A percentile compares a stretch with the other conserved stretches of the same genome.
Evolutionary conservation across 2,888 invertebrate species (phyloP).

Genomic region (Scelioninae gen. 2): DNA sequence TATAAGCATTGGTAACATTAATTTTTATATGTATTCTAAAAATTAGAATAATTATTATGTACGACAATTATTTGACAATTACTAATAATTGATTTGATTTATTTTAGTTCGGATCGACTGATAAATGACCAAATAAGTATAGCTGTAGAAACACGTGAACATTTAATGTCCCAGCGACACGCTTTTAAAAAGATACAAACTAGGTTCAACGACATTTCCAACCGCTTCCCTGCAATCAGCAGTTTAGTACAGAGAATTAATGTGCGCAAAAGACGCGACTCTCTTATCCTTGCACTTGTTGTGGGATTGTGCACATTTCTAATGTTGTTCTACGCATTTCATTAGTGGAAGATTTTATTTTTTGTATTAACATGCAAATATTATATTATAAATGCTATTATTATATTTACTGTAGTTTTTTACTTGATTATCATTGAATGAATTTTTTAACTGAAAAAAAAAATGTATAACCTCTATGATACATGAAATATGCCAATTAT

Average conservation of each 20-base stretch:
- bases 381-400: background rate
- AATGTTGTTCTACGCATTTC: conserved; percentile 88
- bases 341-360: conserved; percentile 74
- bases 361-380: conserved; percentile 9
- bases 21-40: too few species aligned
- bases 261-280: conserved; percentile 94
- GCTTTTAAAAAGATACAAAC: conserved; percentile 94
- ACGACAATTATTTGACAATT: too few species aligned
- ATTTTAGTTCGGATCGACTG: conserved; percentile 91
- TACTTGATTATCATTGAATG: conserved; percentile 17
- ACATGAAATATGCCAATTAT: background rate
- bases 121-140: conserved; percentile 98
- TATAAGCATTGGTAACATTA: too few species aligned
- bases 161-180: conserved; percentile 90
- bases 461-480: background rate
- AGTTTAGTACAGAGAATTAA: conserved; percentile 95
- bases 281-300: conserved; percentile 92
- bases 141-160: conserved; percentile 97
- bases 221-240: conserved; percentile 89
- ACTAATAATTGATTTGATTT: too few species aligned
- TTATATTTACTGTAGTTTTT: conserved; percentile 10
- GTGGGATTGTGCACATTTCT: conserved; percentile 93
- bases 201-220: conserved; percentile 94
- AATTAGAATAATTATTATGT: too few species aligned
- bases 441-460: conserved; percentile 1